Evolutionary conservation across 2,797 vertebrate species (phyloP).

Genomic region (Gymnoscopelus braueri): DNA sequence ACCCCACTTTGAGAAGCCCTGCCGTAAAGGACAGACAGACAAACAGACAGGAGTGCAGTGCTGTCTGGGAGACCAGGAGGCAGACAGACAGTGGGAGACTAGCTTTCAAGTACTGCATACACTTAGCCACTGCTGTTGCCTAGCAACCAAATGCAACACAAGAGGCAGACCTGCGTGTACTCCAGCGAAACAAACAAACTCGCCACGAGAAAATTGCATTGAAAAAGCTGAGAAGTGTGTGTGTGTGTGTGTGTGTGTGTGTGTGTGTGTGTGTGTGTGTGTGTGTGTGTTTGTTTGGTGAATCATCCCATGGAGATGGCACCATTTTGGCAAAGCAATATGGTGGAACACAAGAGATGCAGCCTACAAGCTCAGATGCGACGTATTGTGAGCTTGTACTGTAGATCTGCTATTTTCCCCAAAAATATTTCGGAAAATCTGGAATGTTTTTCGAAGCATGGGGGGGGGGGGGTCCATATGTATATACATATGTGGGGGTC

Average conservation of each 20-base stretch:
- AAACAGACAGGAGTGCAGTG: too few relatives aligned
- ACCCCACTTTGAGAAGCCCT: too few relatives aligned
- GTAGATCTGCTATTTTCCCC: too few relatives aligned
- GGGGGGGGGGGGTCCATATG: too few relatives aligned
- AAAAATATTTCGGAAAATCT: too few relatives aligned
- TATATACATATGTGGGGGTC: too few relatives aligned
- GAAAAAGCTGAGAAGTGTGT: not conserved
- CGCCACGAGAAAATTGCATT: not conserved
- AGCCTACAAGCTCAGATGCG: too few relatives aligned
- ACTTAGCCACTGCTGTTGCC: conserved; percentile 19
- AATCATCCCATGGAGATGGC: not conserved
- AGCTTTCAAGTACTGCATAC: not conserved
- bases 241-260: not conserved
- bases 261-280: not conserved
- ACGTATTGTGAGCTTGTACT: too few relatives aligned
- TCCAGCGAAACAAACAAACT: not conserved
- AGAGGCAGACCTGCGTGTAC: not conserved
- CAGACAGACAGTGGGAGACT: conserved; percentile 13
- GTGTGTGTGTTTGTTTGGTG: not conserved
- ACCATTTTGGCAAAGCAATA: too few relatives aligned
- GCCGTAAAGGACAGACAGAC: not conserved
- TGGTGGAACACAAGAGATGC: too few relatives aligned
- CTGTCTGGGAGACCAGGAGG: not conserved
- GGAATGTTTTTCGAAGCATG: too few relatives aligned
- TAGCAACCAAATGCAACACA: conserved; percentile 17